A percentile compares a stretch with the other conserved stretches of the same genome.
Conservation (phyloP, 92 coral and sea anemone species). For the Phenganax marumi region DNA sequence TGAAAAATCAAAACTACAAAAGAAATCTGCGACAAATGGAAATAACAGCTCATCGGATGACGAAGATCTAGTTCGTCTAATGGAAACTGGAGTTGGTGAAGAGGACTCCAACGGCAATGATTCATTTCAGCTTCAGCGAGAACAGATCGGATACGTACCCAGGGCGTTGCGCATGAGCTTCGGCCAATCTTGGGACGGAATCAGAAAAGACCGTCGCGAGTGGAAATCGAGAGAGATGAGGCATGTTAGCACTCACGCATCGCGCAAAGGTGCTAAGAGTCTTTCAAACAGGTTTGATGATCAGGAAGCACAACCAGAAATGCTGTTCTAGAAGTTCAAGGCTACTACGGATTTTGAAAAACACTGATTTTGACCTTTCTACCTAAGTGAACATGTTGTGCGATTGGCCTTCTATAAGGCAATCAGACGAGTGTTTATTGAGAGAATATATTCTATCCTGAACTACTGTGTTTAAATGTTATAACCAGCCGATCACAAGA, state of each 20-base stretch:
- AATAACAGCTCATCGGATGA: constrained; percentile 9
- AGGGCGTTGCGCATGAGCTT: constrained; percentile 44
- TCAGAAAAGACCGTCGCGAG: constrained; percentile 34
- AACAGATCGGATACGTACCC: constrained; percentile 26
- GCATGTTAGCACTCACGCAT: not conserved
- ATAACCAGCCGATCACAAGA: too few species aligned
- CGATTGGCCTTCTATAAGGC: too few species aligned
- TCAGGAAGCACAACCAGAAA: constrained; percentile 12
- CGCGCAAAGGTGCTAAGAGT: constrained; percentile 18
- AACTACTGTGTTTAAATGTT: too few species aligned
- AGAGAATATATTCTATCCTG: too few species aligned
- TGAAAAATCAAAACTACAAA: not conserved
- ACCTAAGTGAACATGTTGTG: too few species aligned
- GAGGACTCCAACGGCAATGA: not conserved
- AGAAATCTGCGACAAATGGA: not conserved
- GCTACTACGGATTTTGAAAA: not conserved
- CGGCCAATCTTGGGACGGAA: constrained; percentile 39
- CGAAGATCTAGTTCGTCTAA: constrained; percentile 27
- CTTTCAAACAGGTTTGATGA: constrained; percentile 44
- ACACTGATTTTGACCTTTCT: too few species aligned
- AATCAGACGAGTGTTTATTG: too few species aligned
- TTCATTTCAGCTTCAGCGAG: not conserved
- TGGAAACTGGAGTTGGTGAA: constrained; percentile 31
- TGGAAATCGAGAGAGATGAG: constrained; percentile 41
- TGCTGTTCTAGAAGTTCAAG: constrained; percentile 16